Conservation (phyloP, 2,113 vertebrate species). For the Podarcis muralis region DNA sequence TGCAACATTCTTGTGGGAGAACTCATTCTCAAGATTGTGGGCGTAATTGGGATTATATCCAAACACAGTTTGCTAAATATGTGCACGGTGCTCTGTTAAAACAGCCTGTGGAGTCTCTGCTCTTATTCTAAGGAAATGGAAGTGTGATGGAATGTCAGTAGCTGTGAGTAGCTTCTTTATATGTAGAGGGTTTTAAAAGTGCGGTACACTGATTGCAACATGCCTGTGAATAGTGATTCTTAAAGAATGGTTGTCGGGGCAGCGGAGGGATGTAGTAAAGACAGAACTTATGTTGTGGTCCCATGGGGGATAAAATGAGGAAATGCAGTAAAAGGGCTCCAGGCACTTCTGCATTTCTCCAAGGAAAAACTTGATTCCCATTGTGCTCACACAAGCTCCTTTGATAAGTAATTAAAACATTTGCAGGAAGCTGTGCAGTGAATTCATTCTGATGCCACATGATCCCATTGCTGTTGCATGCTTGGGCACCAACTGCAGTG, state of each 20-base stretch:
- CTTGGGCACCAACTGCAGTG: conserved; percentile 31
- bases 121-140: conserved; percentile 23
- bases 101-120: not conserved
- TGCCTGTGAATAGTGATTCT: not conserved
- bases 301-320: not conserved
- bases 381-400: conserved; percentile 35
- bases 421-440: conserved; percentile 15
- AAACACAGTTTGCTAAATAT: not conserved
- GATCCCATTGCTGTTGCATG: conserved; percentile 16
- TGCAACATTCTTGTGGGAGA: conserved; percentile 7
- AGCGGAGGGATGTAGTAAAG: no score
- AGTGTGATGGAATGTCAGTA: not conserved
- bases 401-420: conserved; percentile 28
- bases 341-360: not conserved
- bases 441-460: not conserved
- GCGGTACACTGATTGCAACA: not conserved
- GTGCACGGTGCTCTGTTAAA: not conserved
- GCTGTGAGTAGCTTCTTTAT: not conserved
- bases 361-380: conserved; percentile 13
- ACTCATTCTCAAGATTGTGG: conserved; percentile 5
- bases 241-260: not conserved
- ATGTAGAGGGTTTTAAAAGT: not conserved
- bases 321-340: not conserved
- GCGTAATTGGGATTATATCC: conserved; percentile 8
- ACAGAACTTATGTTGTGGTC: not conserved